phyloP scores from a whole-genome alignment of 2,888 invertebrate genomes.

The Ophion slaviceki region DNA sequence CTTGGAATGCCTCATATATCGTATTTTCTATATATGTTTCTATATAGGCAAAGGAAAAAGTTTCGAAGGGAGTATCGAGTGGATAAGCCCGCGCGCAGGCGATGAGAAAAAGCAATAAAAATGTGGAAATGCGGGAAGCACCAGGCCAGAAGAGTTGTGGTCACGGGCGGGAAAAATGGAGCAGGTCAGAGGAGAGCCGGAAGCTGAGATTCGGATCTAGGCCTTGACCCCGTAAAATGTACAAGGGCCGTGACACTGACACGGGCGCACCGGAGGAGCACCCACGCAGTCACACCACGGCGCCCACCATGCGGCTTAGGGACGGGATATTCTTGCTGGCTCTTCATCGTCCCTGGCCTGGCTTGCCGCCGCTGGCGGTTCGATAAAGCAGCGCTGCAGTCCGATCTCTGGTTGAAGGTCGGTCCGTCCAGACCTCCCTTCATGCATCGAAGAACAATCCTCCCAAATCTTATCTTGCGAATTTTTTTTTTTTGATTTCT shows the following conservation, averaged over 20 bases:
- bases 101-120: neutral
- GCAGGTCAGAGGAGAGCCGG: slow-evolving; percentile 44
- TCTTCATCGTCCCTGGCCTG: slow-evolving; percentile 75
- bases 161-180: slow-evolving; percentile 31
- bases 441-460: slow-evolving; percentile 10
- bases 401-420: slow-evolving; percentile 76
- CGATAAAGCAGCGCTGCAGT: slow-evolving; percentile 78
- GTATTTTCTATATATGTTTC: no score
- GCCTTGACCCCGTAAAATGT: slow-evolving; percentile 68
- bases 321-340: slow-evolving; percentile 45
- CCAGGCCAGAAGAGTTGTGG: neutral
- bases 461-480: neutral
- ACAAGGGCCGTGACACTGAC: slow-evolving; percentile 70
- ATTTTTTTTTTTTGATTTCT: neutral
- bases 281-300: slow-evolving; percentile 7
- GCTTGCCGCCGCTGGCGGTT: slow-evolving; percentile 72
- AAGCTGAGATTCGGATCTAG: slow-evolving; percentile 63
- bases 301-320: neutral
- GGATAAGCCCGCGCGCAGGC: no score
- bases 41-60: no score
- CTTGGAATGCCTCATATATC: no score
- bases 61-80: neutral
- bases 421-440: slow-evolving; percentile 31
- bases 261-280: slow-evolving; percentile 47
- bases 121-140: neutral